Conservation (phyloP, 2,888 invertebrate species). For the Chironomus riparius region DNA sequence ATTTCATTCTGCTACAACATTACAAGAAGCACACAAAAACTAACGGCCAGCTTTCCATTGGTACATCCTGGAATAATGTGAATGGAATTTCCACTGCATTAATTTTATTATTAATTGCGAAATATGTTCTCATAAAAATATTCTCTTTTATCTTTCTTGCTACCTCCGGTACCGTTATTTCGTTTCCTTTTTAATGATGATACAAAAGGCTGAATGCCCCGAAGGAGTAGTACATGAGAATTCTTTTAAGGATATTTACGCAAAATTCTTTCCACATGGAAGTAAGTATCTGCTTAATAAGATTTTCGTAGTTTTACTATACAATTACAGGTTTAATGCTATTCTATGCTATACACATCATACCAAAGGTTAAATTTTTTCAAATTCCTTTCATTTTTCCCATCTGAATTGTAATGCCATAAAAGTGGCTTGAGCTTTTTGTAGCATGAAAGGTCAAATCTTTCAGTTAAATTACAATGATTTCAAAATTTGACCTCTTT, state of each 20-base stretch:
- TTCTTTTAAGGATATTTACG: slow-evolving; percentile 95
- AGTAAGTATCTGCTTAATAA: slow-evolving; percentile 59
- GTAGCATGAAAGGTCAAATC: neutral
- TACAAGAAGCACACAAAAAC: too few species aligned
- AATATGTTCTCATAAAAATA: neutral
- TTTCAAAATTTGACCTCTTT: neutral
- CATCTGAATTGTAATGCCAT: too few species aligned
- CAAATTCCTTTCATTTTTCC: too few species aligned
- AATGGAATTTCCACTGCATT: too few species aligned
- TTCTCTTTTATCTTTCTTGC: neutral
- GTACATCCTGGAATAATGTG: too few species aligned
- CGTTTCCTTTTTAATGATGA: neutral
- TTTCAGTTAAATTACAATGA: neutral
- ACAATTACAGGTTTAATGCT: neutral
- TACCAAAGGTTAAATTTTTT: neutral
- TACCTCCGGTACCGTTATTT: neutral
- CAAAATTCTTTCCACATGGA: slow-evolving; percentile 97
- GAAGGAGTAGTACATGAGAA: slow-evolving; percentile 96
- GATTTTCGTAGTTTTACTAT: slow-evolving; percentile 14
- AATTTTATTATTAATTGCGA: too few species aligned
- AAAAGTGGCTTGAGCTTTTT: neutral
- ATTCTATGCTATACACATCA: neutral
- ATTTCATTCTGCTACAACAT: too few species aligned
- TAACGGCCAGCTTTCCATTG: too few species aligned
- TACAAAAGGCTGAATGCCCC: slow-evolving; percentile 64